phyloP scores from a whole-genome alignment of 2,113 vertebrate genomes.

The Myiopsitta monachus region DNA sequence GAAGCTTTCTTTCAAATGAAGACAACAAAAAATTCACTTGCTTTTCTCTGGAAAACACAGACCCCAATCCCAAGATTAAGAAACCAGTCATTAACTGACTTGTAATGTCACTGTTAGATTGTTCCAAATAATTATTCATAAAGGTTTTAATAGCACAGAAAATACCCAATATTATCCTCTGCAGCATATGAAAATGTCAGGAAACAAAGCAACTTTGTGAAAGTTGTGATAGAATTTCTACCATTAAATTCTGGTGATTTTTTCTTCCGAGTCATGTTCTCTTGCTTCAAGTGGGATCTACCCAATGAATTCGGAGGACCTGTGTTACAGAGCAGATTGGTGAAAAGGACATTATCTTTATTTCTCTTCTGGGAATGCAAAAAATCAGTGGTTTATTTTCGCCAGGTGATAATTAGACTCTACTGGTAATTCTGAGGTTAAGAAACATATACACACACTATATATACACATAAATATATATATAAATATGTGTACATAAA shows the following conservation, averaged over 20 bases:
- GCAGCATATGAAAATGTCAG: neutral
- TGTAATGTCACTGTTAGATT: neutral
- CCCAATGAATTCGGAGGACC: neutral
- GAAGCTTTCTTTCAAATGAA: constrained; percentile 1
- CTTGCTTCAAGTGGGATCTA: neutral
- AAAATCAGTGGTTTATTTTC: neutral
- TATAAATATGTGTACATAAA: neutral
- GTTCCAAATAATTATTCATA: neutral
- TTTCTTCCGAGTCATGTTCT: neutral
- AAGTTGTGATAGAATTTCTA: neutral
- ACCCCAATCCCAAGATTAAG: neutral
- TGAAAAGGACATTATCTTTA: neutral
- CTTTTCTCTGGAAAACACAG: neutral
- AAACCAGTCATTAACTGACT: neutral
- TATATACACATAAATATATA: neutral
- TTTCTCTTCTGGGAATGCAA: neutral
- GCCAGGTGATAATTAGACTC: neutral
- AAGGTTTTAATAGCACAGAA: neutral
- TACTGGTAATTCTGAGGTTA: neutral
- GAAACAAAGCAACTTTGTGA: neutral
- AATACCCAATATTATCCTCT: neutral
- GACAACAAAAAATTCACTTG: neutral
- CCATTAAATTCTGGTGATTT: neutral
- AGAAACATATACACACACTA: neutral
- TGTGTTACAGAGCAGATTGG: neutral